Evolutionary conservation across 2,888 invertebrate species (phyloP).

Genomic region (Conus canariensis): DNA sequence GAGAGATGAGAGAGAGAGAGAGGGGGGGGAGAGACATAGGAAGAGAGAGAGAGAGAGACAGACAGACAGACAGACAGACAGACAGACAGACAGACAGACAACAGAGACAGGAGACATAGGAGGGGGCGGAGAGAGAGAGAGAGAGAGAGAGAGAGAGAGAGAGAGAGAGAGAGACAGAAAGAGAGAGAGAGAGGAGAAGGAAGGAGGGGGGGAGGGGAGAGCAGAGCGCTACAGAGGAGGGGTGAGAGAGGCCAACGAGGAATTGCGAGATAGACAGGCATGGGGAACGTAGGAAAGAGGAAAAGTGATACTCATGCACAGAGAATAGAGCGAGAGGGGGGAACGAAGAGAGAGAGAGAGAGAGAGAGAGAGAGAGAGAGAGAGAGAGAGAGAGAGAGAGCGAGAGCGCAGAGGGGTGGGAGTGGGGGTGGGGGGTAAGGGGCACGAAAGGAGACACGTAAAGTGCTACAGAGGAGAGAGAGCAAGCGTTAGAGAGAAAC

Average conservation of each 20-base stretch:
- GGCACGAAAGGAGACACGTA: background rate
- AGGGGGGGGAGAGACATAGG: too few species aligned
- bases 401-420: too few species aligned
- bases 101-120: too few species aligned
- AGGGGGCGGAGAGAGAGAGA: background rate
- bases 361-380: slow-evolving; percentile 8
- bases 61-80: background rate
- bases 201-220: background rate
- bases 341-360: slow-evolving; percentile 1
- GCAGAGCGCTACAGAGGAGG: background rate
- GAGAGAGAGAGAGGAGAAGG: background rate
- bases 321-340: background rate
- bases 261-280: too few species aligned
- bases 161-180: background rate
- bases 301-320: background rate
- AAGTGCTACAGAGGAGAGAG: background rate
- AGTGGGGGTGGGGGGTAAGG: too few species aligned
- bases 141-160: slow-evolving; percentile 3
- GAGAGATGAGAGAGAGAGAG: background rate
- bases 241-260: background rate
- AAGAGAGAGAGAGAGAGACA: background rate
- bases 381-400: background rate
- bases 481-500: background rate
- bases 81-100: too few species aligned
- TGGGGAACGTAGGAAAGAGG: background rate